phyloP scores from a whole-genome alignment of 2,113 vertebrate species.

The Bucco capensis region DNA sequence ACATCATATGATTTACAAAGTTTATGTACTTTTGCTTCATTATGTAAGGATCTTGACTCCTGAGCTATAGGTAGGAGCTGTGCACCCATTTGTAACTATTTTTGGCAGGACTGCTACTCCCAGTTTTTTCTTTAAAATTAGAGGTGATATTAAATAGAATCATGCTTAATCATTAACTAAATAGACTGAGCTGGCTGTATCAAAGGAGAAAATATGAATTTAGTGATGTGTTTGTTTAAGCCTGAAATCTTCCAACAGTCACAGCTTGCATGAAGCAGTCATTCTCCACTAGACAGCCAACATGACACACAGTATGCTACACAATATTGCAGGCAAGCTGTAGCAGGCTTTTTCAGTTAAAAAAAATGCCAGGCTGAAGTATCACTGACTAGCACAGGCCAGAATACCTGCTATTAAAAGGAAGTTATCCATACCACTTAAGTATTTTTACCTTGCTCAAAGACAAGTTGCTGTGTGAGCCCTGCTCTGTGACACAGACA shows the following conservation, averaged over 20 bases:
- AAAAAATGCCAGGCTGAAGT: not conserved
- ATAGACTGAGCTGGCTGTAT: not conserved
- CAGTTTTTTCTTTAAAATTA: not conserved
- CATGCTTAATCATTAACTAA: not conserved
- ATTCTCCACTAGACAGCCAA: not conserved
- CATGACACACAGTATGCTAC: not conserved
- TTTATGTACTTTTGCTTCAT: not conserved
- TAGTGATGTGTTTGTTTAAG: not conserved
- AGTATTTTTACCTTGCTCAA: not conserved
- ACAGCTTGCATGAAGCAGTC: not conserved
- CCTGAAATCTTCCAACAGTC: constrained; percentile 31
- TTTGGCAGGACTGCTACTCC: not conserved
- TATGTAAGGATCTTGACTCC: not conserved
- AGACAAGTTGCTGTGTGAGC: not conserved
- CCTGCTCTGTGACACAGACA: not conserved
- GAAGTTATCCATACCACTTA: not conserved
- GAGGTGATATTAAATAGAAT: not conserved
- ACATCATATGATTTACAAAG: not conserved
- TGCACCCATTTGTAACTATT: not conserved
- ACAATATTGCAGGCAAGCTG: not conserved
- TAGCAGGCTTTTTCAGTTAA: not conserved
- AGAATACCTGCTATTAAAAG: not conserved
- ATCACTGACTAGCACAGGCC: not conserved
- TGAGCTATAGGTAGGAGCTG: not conserved
- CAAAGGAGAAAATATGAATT: not conserved